Percentiles rank a stretch among this genome's conserved stretches.
Evolutionary conservation across 2,113 vertebrate species (phyloP).

Genomic region (Platichthys flesus): DNA sequence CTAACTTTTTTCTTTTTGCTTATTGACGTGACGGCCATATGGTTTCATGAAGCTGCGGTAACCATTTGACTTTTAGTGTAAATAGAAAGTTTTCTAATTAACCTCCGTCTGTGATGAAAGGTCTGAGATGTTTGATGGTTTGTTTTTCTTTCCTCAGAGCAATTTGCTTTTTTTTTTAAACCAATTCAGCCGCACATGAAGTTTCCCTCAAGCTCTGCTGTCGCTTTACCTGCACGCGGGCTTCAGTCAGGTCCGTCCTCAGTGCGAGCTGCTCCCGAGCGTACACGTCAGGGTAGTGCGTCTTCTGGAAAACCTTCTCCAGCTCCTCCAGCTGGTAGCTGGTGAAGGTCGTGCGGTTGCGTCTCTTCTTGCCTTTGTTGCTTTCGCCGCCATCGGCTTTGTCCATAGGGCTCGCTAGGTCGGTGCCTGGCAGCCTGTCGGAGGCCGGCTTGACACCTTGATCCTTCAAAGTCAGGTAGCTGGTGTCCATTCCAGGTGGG

Average conservation of each 20-base stretch:
- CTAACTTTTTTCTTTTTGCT: conserved; percentile 8
- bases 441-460: conserved; percentile 82
- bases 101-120: neutral
- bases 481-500: conserved; percentile 91
- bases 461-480: conserved; percentile 88
- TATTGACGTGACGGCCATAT: conserved; percentile 1
- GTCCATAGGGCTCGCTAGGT: conserved; percentile 89
- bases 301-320: conserved; percentile 99
- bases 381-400: conserved; percentile 91
- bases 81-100: neutral
- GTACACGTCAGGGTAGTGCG: conserved; percentile 97
- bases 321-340: conserved; percentile 98
- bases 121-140: neutral
- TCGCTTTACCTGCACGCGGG: conserved; percentile 91
- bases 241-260: conserved; percentile 97
- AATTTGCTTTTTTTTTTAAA: neutral
- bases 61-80: neutral
- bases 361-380: conserved; percentile 97
- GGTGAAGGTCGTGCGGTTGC: conserved; percentile 99
- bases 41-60: neutral
- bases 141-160: neutral
- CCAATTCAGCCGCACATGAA: neutral
- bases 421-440: conserved; percentile 84
- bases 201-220: neutral
- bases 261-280: conserved; percentile 98